Evolutionary conservation across 2,888 invertebrate genomes (phyloP).

Genomic region (Cancer borealis): DNA sequence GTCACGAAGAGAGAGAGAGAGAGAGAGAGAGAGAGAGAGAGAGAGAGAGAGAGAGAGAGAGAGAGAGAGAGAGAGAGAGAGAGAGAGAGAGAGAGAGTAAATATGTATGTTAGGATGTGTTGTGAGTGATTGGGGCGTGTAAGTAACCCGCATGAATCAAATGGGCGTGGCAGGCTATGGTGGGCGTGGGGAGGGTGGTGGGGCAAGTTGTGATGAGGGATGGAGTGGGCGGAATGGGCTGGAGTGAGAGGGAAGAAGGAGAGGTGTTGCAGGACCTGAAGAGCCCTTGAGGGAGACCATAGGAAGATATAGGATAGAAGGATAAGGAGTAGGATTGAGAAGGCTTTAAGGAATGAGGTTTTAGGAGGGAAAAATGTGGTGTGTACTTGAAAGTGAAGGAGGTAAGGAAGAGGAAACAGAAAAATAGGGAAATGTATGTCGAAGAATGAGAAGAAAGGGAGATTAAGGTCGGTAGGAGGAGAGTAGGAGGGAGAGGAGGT

Average conservation of each 20-base stretch:
- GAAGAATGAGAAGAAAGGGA: not conserved
- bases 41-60: not conserved
- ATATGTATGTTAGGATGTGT: too few relatives aligned
- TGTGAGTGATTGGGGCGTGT: not conserved
- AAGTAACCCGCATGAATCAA: too few relatives aligned
- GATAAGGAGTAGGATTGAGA: too few relatives aligned
- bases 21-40: not conserved
- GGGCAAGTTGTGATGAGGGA: not conserved
- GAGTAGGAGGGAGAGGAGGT: not conserved
- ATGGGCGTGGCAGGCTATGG: too few relatives aligned
- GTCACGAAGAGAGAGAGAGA: not conserved
- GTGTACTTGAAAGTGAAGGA: not conserved
- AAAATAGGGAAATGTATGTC: not conserved
- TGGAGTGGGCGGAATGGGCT: not conserved
- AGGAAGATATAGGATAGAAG: too few relatives aligned
- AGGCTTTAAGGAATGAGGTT: too few relatives aligned
- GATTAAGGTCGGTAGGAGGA: not conserved
- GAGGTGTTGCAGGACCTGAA: too few relatives aligned
- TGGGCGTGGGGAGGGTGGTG: not conserved
- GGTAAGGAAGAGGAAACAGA: not conserved
- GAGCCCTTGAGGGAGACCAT: too few relatives aligned
- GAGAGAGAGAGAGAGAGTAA: not conserved
- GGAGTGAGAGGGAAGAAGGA: too few relatives aligned
- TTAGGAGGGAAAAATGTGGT: not conserved
- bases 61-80: not conserved